phyloP scores from a whole-genome alignment of 2,113 vertebrate genomes.

The Pseudolaguvia tuberculata region DNA sequence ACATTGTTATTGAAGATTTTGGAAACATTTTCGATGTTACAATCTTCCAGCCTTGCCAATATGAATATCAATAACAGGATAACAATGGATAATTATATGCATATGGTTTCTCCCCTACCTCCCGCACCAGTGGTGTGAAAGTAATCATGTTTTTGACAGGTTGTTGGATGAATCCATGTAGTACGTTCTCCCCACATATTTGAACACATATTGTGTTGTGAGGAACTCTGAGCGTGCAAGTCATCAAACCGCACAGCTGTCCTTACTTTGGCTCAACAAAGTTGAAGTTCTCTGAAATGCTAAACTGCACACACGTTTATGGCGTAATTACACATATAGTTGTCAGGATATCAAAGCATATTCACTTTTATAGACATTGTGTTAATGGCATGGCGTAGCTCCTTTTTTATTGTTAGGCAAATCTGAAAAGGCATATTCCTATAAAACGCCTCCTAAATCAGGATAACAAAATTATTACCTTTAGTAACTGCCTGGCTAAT shows the following conservation, averaged over 20 bases:
- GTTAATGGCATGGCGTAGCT: background rate
- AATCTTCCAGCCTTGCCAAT: background rate
- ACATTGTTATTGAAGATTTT: background rate
- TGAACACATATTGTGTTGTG: slow-evolving; percentile 19
- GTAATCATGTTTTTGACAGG: slow-evolving; percentile 27
- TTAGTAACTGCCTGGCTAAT: background rate
- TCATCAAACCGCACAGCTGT: slow-evolving; percentile 25
- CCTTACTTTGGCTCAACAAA: slow-evolving; percentile 32
- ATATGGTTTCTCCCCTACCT: background rate
- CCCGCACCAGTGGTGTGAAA: background rate
- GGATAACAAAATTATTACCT: background rate
- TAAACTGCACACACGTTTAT: slow-evolving; percentile 22
- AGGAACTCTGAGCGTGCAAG: slow-evolving; percentile 25
- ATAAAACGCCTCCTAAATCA: background rate
- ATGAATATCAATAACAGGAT: too few relatives aligned
- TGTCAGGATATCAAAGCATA: background rate
- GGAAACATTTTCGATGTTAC: background rate
- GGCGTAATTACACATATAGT: background rate
- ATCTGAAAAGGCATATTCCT: background rate
- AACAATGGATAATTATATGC: background rate
- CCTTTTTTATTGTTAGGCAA: background rate
- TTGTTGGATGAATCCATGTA: slow-evolving; percentile 13
- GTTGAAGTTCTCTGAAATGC: slow-evolving; percentile 25
- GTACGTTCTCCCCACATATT: slow-evolving; percentile 26
- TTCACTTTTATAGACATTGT: background rate